phyloP scores from a whole-genome alignment of 2,888 invertebrate species.

The Hirtodrosophila cameraria region DNA sequence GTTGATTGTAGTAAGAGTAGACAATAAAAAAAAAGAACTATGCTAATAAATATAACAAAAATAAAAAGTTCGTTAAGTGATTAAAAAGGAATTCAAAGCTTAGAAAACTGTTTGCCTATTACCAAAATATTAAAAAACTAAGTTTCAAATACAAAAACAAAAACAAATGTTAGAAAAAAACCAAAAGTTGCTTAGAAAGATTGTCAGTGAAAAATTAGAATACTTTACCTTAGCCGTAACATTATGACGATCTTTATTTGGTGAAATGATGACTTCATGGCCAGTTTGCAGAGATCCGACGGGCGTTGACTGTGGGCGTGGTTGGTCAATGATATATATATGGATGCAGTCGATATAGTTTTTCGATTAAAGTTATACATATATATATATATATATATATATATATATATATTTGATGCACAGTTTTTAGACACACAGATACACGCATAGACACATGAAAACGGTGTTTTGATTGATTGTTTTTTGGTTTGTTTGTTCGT shows the following conservation, averaged over 20 bases:
- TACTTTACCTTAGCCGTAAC: conserved; percentile 90
- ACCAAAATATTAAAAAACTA: conserved; percentile 24
- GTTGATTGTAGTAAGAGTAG: conserved; percentile 12
- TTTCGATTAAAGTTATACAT: conserved; percentile 32
- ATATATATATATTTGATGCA: conserved; percentile 29
- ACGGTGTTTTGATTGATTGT: conserved; percentile 43
- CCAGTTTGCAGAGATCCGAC: conserved; percentile 96
- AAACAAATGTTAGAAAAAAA: not conserved
- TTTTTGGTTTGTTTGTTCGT: conserved; percentile 15
- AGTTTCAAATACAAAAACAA: conserved; percentile 11
- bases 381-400: conserved; percentile 12
- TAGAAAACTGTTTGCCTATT: conserved; percentile 27
- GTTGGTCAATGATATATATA: conserved; percentile 44
- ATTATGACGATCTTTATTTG: conserved; percentile 93
- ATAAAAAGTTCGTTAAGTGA: conserved; percentile 3
- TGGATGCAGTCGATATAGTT: conserved; percentile 47
- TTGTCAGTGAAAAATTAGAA: conserved; percentile 36
- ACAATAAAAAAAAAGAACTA: conserved; percentile 8
- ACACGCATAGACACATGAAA: conserved; percentile 57
- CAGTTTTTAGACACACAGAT: conserved; percentile 53
- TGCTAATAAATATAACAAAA: conserved; percentile 3
- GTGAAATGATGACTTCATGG: conserved; percentile 95
- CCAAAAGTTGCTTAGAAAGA: conserved; percentile 14
- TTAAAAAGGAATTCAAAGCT: conserved; percentile 8
- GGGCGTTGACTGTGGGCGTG: conserved; percentile 91